Base-by-base conservation (phyloP, 2,797 vertebrate species). In the Poecilia picta region DNA sequence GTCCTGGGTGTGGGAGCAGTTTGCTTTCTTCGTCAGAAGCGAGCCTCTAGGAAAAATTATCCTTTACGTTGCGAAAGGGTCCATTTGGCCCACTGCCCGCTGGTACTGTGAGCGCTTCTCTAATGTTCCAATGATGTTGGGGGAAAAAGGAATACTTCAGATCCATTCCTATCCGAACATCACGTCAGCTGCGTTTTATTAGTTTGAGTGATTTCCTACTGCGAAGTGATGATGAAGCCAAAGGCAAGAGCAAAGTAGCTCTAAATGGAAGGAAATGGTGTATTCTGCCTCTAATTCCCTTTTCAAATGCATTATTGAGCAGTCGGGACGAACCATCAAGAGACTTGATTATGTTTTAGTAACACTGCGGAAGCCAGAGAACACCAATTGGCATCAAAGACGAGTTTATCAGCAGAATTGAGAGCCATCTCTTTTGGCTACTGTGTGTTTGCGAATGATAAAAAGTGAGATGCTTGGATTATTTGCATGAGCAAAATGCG, bases 61-160 rank as follows among this genome's bases (percentile, higher is more conserved):
- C 85, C 89, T 89, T 87, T 88, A 83, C 85, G 84, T 85, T 89
- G 85, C 82, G 13, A 89, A 73, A 80, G 83, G 79, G 82, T 94
- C 93, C 91, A 95, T 95, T 93, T 95, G 94, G 94, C 94, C 83
- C 74, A 75, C 75, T 93, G 93, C 93, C 94, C 74, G 39, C 93
- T 88, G 74, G 72, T 77, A 84, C 88, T 87, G 80, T 66, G 74
- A 91, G 84, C 83, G 84, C 83, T 89, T 90, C 86, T 90, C 85
- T 85, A 88, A 87, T 87, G 89, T 93, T 93, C 90, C 91, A 92
- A 33, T 94, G 93, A 94, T 90, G 94, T 90, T 87, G 88, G 93
- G 90, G 7, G 49, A 4, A 23, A 23, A 55, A 93, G 82, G 88
- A 84, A 81, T 28, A 76, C 59, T 81, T 64, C 51, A 84, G 87